Evolutionary conservation across 2,888 invertebrate species (phyloP).

Genomic region (Ferrisia virgata): DNA sequence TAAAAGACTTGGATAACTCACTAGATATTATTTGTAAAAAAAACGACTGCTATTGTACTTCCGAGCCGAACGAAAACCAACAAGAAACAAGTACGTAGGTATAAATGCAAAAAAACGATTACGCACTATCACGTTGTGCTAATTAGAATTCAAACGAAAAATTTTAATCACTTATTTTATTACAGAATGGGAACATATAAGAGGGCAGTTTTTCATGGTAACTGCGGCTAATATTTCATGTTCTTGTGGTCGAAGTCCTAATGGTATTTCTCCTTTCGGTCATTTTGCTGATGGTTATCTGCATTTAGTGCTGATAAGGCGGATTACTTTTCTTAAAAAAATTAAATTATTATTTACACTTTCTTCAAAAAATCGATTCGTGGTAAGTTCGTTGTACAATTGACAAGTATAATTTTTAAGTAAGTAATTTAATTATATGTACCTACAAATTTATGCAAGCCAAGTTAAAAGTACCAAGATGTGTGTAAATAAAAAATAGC

Average conservation of each 20-base stretch:
- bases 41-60: conserved; percentile 19
- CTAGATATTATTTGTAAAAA: neutral
- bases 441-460: too few species aligned
- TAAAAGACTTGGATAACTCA: neutral
- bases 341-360: conserved; percentile 65
- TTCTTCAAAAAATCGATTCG: conserved; percentile 62
- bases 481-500: neutral
- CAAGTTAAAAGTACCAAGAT: too few species aligned
- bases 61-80: neutral
- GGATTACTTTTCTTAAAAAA: conserved; percentile 69
- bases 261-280: conserved; percentile 73
- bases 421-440: too few species aligned
- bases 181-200: conserved; percentile 60
- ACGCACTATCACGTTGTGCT: neutral
- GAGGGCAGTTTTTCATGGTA: conserved; percentile 72
- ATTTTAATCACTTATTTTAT: conserved; percentile 32
- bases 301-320: conserved; percentile 70
- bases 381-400: conserved; percentile 59
- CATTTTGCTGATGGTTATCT: conserved; percentile 78
- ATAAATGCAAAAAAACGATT: neutral
- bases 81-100: neutral
- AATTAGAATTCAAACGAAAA: neutral
- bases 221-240: conserved; percentile 75
- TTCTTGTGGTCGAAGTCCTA: conserved; percentile 69
- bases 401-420: too few species aligned